Base-by-base conservation (phyloP, 2,888 invertebrate species). In the Masnerella sp. region DNA sequence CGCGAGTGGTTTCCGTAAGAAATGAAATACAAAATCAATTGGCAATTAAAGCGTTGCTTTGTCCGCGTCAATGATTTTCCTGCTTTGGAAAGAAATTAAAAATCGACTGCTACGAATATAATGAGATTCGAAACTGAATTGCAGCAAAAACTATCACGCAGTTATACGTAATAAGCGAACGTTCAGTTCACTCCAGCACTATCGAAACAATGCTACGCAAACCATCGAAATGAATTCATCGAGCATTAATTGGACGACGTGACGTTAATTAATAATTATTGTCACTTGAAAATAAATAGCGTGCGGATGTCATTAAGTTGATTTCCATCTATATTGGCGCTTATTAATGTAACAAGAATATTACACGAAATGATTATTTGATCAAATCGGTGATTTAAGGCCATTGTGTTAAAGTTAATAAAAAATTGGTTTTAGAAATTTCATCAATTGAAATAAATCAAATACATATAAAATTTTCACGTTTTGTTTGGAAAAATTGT, bases 221-320 rank as follows among this genome's bases (percentile, higher is more conserved):
- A 59, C 43, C 56, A 58, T 51, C 40, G 45, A 64, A 72, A 64
- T 43, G 72, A 59, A 65, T 72, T 59, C 54, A 54, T 17, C 59
- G 43, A 47, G 28, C 65, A 65, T 65, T 65, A 72, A 65, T 65
- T 72, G 72, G 65, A 65, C 65, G 30, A 34, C 28, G 52, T 65
- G 72, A 65, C 65, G 65, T 59, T 72, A 72, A 65, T 72, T 59
- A 72, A 65, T 65, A 72, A 72, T 72, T 72, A 65, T 65, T 67
- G 59, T 69, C 61, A 61, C 36, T 69, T 52, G 52, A 69, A 69
- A 61, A 69, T 69, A 69, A 69, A 69, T 69, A 52, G 22, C 61
- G 5, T 47, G 25, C 32, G 47, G 30, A 54, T 54, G 61, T 69
- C 52, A 69, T 36, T 59, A 49, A 47, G 61, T 51, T 47, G 52